Evolutionary conservation across 2,113 vertebrate species (phyloP).

Genomic region (Chaenocephalus aceratus): DNA sequence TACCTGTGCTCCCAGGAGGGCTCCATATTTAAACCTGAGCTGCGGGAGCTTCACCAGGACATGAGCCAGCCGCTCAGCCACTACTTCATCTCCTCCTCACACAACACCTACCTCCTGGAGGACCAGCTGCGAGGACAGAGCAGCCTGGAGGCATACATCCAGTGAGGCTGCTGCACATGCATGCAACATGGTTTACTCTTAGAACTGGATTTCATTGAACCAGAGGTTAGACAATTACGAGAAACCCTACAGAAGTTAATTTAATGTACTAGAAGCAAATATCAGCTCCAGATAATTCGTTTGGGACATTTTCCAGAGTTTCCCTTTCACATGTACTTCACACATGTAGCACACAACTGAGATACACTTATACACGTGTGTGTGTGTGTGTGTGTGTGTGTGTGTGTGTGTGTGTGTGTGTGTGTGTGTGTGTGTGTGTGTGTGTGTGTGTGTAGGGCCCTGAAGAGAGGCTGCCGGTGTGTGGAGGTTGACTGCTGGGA

Average conservation of each 20-base stretch:
- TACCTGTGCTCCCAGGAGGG: slow-evolving; percentile 94
- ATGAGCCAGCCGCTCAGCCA: slow-evolving; percentile 93
- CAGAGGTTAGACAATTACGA: too few relatives aligned
- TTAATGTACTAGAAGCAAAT: too few relatives aligned
- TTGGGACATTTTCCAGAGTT: too few relatives aligned
- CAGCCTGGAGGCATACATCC: slow-evolving; percentile 95
- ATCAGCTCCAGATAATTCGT: too few relatives aligned
- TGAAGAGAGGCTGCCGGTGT: slow-evolving; percentile 94
- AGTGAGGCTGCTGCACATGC: slow-evolving; percentile 78
- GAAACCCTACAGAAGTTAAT: too few relatives aligned
- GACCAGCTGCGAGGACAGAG: slow-evolving; percentile 94
- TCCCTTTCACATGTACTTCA: too few relatives aligned
- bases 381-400: too few relatives aligned
- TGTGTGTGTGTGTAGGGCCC: slow-evolving; percentile 72
- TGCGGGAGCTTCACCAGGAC: slow-evolving; percentile 87
- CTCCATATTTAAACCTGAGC: slow-evolving; percentile 88
- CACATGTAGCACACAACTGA: too few relatives aligned
- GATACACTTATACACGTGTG: too few relatives aligned
- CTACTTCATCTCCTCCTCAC: slow-evolving; percentile 97
- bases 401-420: too few relatives aligned
- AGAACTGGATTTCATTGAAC: too few relatives aligned
- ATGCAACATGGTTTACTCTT: background rate
- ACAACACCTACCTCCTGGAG: slow-evolving; percentile 96
- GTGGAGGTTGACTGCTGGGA: slow-evolving; percentile 98
- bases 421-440: background rate